Evolutionary conservation across 2,888 invertebrate genomes (phyloP).

Genomic region (Thalpophila matura): DNA sequence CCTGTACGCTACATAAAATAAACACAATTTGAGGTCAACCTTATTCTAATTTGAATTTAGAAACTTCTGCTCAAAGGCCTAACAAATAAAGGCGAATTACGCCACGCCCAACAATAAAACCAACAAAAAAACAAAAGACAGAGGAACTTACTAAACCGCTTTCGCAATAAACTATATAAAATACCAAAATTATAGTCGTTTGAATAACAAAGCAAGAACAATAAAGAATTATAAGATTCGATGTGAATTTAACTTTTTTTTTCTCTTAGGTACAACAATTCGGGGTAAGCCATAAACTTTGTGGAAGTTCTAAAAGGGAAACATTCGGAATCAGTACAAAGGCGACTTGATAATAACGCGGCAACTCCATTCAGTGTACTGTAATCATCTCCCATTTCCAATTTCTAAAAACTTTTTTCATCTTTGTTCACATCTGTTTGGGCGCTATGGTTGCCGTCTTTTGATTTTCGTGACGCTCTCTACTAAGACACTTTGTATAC

Average conservation of each 20-base stretch:
- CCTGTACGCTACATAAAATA: not conserved
- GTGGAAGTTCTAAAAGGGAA: constrained; percentile 79
- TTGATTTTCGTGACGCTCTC: constrained; percentile 75
- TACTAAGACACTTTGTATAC: constrained; percentile 48
- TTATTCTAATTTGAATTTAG: constrained; percentile 13
- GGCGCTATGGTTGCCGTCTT: constrained; percentile 76
- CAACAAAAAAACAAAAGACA: constrained; percentile 47
- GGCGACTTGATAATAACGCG: constrained; percentile 86
- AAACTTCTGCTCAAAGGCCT: constrained; percentile 23
- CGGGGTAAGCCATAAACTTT: constrained; percentile 78
- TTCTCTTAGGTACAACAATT: constrained; percentile 74
- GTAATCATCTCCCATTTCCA: constrained; percentile 88
- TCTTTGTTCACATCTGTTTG: constrained; percentile 89
- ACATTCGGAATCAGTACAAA: constrained; percentile 87
- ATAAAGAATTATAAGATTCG: constrained; percentile 79
- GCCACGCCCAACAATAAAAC: constrained; percentile 32
- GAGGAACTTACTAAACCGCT: constrained; percentile 32
- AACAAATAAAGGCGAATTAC: constrained; percentile 40
- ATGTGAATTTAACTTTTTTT: constrained; percentile 80
- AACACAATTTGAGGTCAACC: not conserved
- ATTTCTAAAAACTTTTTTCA: constrained; percentile 89
- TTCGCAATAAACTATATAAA: constrained; percentile 51
- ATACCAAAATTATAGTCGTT: constrained; percentile 44
- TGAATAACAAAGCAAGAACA: constrained; percentile 69
- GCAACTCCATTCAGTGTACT: constrained; percentile 87